These are phyloP conservation scores for Oscheius sp. DNA, from an alignment of 2,888 invertebrate species.

Conservation along the genomic window DNA sequence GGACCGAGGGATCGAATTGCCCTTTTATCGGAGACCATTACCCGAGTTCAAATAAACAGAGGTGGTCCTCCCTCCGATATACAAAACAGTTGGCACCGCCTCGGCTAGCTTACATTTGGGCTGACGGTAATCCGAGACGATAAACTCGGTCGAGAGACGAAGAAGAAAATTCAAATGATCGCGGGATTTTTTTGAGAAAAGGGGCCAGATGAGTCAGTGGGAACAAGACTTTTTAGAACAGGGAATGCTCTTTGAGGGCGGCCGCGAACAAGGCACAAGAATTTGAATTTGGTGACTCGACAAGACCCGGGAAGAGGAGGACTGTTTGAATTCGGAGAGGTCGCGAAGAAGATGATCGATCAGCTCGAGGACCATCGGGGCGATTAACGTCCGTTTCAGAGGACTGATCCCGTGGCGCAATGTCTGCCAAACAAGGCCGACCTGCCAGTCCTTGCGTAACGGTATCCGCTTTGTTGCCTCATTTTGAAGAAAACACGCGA, in stretches of 20 bases:
- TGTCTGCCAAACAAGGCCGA: conserved; percentile 31
- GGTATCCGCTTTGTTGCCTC: conserved; percentile 21
- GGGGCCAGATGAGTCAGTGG: not conserved
- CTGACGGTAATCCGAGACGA: conserved; percentile 7
- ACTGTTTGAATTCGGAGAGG: not conserved
- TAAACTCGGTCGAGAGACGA: conserved; percentile 3
- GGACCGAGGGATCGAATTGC: conserved; percentile 25
- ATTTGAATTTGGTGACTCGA: conserved; percentile 3
- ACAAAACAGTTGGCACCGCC: conserved; percentile 28
- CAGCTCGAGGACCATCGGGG: conserved; percentile 14
- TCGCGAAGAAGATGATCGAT: conserved; percentile 1
- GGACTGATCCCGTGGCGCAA: conserved; percentile 16
- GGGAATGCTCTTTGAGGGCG: not conserved
- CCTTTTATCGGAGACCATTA: conserved; percentile 33
- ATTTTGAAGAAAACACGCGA: conserved; percentile 13
- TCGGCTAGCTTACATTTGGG: not conserved
- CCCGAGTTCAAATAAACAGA: conserved; percentile 33
- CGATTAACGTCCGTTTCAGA: conserved; percentile 23
- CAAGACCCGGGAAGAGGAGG: not conserved
- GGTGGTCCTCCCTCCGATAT: not conserved
- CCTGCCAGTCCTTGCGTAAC: conserved; percentile 31
- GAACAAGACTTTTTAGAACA: not conserved
- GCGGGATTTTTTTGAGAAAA: not conserved
- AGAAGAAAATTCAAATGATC: not conserved
- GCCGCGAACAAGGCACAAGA: not conserved